Evolutionary conservation across 2,797 vertebrate genomes (phyloP), one percentile per base, ranked within the genome.

Genomic region (Chaetodon trifasciatus): DNA sequence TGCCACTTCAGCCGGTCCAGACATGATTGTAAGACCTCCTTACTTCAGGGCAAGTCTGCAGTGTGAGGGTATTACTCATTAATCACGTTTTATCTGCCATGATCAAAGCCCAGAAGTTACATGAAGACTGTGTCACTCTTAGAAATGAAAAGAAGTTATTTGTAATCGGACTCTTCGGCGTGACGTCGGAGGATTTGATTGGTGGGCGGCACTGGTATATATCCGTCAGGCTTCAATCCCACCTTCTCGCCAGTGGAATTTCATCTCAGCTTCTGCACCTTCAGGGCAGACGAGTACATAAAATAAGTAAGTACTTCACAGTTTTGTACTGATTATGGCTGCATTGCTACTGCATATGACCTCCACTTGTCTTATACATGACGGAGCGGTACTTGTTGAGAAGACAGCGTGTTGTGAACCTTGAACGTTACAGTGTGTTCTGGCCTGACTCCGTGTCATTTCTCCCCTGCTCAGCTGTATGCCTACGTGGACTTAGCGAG

Each of bases 221-320:
- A 96, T 91, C 73, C 76, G 83, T 86, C 91, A 90, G 88, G 49
- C 91, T 87, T 67, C 86, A 77, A 79, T 92, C 91, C 94, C 93
- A 94, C 92, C 93, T 93, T 93, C 94, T 95, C 92, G 95, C 95
- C 95, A 96, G 95, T 96, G 95, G 95, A 96, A 95, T 96, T 95
- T 96, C 94, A 95, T 93, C 93, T 94, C 90, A 94, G 95, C 93
- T 96, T 93, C 96, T 96, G 96, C 95, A 96, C 95, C 96, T 93
- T 93, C 87, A 94, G 95, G 95, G 96, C 96, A 96, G 95, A 95
- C 95, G 91, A 95, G 95, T 93, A 95, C 93, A 95, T 83, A 94
- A 94, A 94, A 95, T 79, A 94, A 96, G 96, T 96, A 93, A 96
- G 96, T 95, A 81, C 12, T 69, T 63, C 39, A 8, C 69, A 0